Base-by-base conservation (phyloP, 2,888 invertebrate genomes). In the Lasioglossum oenotherae region DNA sequence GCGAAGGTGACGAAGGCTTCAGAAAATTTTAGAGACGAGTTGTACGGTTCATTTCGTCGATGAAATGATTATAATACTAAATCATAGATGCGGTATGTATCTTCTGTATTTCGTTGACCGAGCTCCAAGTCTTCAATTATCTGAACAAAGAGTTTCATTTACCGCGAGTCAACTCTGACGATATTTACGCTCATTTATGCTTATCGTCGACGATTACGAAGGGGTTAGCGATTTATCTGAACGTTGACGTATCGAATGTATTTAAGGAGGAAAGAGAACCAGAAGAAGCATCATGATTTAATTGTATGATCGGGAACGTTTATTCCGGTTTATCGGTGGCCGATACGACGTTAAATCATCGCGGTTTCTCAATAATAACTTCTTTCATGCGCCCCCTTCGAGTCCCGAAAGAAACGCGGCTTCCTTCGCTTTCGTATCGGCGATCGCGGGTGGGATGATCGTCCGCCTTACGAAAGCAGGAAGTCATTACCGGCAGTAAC, bases 401-500 rank as follows among this genome's bases (percentile, higher is more conserved):
- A 16, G 23, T 41, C 19, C 23, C 19, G 41, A 4, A 6, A 57
- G 69, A 4, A 23, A n/a, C 16, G 57, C 16, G 31, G 8, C n/a
- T 73, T 60, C 41, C n/a, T 57, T 77, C 69, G 67, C 69, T 82
- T 69, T 82, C 38, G 41, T 84, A 84, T 82, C 77, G 74, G 8
- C 76, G 67, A 85, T 85, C 85, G 71, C 74, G 69, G 76, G 41
- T 49, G 74, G 72, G 35, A 49, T 44, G 53, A 83, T 85, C 60
- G 85, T 67, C 69, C 71, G 77, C 57, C 46, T 78, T 78, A 38
- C 78, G 81, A 81, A 73, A 81, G 78, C 85, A 74, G 86, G 85
- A 86, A 85, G 85, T 85, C 74, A 57, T 85, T 85, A 81, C 72
- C 69, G 78, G 78, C 81, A 53, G 76, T 72, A 46, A 35, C 53